These are phyloP conservation scores for Lophura swinhoii DNA, from an alignment of 2,797 vertebrate genomes.

Conservation along the genomic window DNA sequence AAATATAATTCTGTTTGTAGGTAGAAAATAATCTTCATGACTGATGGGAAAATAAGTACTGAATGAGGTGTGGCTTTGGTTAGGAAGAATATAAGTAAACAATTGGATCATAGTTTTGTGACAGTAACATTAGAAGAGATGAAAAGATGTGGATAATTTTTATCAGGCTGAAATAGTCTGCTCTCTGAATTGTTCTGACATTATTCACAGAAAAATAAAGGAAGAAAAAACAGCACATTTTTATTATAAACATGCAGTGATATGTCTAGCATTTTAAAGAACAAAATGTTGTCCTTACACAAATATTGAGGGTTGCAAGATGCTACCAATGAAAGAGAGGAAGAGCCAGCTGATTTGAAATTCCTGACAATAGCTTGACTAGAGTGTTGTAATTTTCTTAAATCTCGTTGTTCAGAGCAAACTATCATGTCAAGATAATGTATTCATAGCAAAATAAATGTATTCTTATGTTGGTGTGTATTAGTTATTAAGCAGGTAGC, in stretches of 20 bases:
- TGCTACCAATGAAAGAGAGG: not conserved
- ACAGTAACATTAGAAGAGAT: not conserved
- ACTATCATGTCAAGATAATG: not conserved
- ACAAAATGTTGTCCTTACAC: not conserved
- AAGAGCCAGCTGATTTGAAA: not conserved
- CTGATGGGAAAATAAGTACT: not conserved
- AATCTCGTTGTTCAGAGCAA: not conserved
- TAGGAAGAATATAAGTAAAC: not conserved
- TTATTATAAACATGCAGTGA: not conserved
- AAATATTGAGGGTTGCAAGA: not conserved
- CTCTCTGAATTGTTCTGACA: not conserved
- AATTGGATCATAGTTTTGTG: not conserved
- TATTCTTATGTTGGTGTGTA: not conserved
- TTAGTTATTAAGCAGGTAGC: not conserved
- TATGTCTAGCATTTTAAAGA: not conserved
- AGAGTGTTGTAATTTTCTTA: not conserved
- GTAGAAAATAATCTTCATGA: not conserved
- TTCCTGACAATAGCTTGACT: not conserved
- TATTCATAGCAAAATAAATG: not conserved
- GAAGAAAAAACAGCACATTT: not conserved
- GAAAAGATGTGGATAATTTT: not conserved
- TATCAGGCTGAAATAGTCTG: not conserved
- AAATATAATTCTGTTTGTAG: not conserved
- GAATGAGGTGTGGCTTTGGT: not conserved
- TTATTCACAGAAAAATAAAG: not conserved